Base-by-base conservation (phyloP, 2,797 vertebrate genomes). In the Scleropages formosus region DNA sequence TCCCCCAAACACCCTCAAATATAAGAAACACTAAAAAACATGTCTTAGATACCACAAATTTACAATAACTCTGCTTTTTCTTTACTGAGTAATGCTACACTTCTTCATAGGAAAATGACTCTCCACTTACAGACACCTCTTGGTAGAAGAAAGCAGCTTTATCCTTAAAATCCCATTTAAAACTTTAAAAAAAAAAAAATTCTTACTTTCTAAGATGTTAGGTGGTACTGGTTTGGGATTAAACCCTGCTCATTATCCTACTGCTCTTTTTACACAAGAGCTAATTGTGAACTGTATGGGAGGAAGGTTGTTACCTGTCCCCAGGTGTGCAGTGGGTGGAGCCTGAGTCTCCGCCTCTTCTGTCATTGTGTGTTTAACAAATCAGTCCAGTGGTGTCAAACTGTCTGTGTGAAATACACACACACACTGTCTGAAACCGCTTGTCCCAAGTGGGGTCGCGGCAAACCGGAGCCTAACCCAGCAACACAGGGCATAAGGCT, bases 171-270 rank as follows among this genome's bases (percentile, higher is more conserved):
- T 47, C 47, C 4, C 20, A 20, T n/a, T 49, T n/a, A 22, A n/a
- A n/a, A n/a, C n/a, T n/a, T n/a, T 58, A 75, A 46, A 31, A 44
- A 8, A 39, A 44, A 31, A 49, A 39, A 22, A 7, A 16, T 80
- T 72, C 64, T 24, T 83, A 92, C 90, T 90, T 81, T 88, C 79
- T 0, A 87, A 46, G 13, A 80, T 81, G 0, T 85, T 84, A 12
- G n/a, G 15, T 8, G 53, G 2, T 84, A 75, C 86, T 85, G 69
- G 74, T 75, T 74, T 71, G 60, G 24, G 87, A 78, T 80, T 88
- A 90, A 7, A 80, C 79, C 22, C 84, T 84, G 0, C 84, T 87
- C 0, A 86, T 82, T 89, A 90, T 91, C 31, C 85, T 81, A 81
- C 67, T 0, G 83, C 85, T 81, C 82, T 89, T 71, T 81, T 76